phyloP scores from a whole-genome alignment of 2,113 vertebrate species.

The Sapayoa aenigma region DNA sequence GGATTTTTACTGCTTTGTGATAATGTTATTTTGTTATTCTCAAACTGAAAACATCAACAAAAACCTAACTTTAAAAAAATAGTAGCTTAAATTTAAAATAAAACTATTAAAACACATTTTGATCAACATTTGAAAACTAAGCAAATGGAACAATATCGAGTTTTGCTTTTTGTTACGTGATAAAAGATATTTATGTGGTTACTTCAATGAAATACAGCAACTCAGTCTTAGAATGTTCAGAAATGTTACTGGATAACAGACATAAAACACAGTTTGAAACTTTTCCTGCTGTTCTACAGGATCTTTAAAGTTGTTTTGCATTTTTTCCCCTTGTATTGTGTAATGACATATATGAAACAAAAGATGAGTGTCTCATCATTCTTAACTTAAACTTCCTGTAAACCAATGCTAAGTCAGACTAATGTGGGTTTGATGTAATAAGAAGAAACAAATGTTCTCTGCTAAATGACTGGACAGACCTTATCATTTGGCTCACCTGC shows the following conservation, averaged over 20 bases:
- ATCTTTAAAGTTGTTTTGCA: neutral
- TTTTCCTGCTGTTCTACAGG: neutral
- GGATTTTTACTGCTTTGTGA: neutral
- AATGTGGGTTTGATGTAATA: neutral
- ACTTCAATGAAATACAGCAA: neutral
- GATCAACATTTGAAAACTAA: neutral
- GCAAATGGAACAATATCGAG: neutral
- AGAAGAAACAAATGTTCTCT: neutral
- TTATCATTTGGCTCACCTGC: neutral
- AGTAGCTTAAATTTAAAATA: neutral
- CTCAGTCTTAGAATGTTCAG: neutral
- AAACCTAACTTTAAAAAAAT: neutral
- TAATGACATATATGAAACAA: neutral
- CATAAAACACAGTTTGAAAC: neutral
- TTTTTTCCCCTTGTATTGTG: neutral
- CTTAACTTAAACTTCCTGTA: neutral
- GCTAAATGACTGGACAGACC: neutral
- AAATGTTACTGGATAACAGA: neutral
- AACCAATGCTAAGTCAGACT: neutral
- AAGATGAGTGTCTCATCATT: neutral
- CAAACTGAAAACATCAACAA: neutral
- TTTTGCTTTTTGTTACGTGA: neutral
- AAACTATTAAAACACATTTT: slow-evolving; percentile 2
- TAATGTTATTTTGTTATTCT: neutral
- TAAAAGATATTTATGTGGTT: neutral